Conservation (phyloP, 2,797 vertebrate species). For the Apodemus agrarius region DNA sequence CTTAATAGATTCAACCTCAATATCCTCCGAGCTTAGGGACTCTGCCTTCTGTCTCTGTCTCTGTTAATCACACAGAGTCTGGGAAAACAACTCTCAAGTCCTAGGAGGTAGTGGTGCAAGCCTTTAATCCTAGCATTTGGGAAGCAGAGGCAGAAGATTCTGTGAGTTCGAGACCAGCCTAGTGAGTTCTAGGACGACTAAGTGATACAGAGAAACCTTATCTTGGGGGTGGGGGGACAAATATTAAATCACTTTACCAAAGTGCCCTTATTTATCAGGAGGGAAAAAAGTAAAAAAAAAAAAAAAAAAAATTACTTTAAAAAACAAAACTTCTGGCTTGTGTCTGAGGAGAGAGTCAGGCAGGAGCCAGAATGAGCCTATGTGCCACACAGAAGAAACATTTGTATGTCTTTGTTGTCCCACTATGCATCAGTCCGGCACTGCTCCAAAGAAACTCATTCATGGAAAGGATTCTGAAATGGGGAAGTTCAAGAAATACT, state of each 20-base stretch:
- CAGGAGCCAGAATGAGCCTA: conserved; percentile 19
- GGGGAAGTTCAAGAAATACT: neutral
- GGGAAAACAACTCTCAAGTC: neutral
- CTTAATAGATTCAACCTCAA: conserved; percentile 30
- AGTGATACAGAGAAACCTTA: neutral
- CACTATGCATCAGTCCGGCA: neutral
- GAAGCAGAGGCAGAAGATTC: neutral
- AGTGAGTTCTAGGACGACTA: neutral
- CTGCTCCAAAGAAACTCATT: neutral
- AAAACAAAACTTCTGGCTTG: conserved; percentile 34
- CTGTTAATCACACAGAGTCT: neutral
- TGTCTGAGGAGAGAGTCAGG: neutral
- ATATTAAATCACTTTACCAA: conserved; percentile 16
- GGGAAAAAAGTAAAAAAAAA: conserved; percentile 47
- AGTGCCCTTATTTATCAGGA: neutral
- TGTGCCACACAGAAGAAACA: neutral
- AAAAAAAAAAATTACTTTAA: conserved; percentile 28
- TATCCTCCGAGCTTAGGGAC: neutral
- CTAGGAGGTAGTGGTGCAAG: neutral
- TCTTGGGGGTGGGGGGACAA: neutral
- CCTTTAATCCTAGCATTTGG: neutral
- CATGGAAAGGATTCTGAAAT: neutral
- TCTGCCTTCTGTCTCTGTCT: neutral
- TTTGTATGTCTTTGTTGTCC: conserved; percentile 15
- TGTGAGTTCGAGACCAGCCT: neutral